Evolutionary conservation across 2,888 invertebrate species (phyloP), one percentile per base, ranked within the genome.

Genomic region (Drosophila buzzatii): DNA sequence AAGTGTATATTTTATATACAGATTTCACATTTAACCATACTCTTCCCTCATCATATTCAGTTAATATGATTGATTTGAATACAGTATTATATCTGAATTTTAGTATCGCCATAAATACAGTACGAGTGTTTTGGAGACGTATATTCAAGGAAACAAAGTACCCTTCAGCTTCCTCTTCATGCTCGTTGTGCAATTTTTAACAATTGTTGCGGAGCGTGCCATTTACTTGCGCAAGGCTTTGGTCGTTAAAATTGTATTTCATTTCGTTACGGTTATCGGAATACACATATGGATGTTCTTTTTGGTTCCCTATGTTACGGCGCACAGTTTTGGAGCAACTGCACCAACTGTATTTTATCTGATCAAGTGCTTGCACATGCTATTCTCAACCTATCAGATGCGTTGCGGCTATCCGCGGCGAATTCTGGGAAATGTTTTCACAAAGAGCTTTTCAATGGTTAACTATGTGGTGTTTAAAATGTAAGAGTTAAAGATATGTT

Each of bases 271-370:
- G 55, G 96, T 99, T 49, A 94, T 98, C 49, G 95, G 98, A 59
- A 95, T 99, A 62, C 99, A 99, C 91, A 94, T 98, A 62, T 99
- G 99, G 98, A 97, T 99, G 96, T 99, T 99, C 94, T 97, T 99
- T 85, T 95, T 98, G 57, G 94, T 99, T 77, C 99, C 99, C 0
- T 95, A 95, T 58, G 96, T 98, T 56, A 99, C 99, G 3, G 97
- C 97, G 90, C 96, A 96, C 20, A 89, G 84, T 31, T 92, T 92
- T 62, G 91, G 92, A 92, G 95, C 96, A 0, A 96, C 96, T 55
- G 92, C 95, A 16, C 97, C 98, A 6, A 97, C 98, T 90, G 95
- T 99, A 91, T 99, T 98, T 96, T 99, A 99, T 94, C 96, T 99
- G 95, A 95, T 98, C 65, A 99, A 99, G 94, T 99, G 99, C 92